These are phyloP conservation scores for Scelioninae gen. 1 DNA, from an alignment of 2,888 invertebrate genomes.

Conservation along the genomic window DNA sequence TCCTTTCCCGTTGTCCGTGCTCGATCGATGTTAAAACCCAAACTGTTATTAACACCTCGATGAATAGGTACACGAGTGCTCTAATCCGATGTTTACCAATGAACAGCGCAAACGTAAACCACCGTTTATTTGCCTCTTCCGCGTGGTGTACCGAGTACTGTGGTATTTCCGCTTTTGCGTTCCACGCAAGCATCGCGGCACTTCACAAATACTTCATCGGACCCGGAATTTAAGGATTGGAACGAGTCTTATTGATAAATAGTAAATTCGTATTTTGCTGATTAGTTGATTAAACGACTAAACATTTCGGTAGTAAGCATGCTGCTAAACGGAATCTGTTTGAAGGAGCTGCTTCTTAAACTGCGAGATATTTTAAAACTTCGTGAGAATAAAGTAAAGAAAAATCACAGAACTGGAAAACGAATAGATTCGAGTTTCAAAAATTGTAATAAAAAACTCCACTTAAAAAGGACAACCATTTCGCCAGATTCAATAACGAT, in stretches of 20 bases:
- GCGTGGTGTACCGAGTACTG: conserved; percentile 58
- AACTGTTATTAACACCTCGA: conserved; percentile 72
- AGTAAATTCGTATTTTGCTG: conserved; percentile 51
- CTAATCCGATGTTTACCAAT: conserved; percentile 73
- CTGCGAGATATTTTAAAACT: conserved; percentile 38
- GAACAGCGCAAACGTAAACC: conserved; percentile 59
- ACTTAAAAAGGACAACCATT: conserved; percentile 11
- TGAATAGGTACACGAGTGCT: conserved; percentile 70
- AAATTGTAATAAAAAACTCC: conserved; percentile 10
- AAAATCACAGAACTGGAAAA: conserved; percentile 23
- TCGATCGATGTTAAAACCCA: conserved; percentile 49
- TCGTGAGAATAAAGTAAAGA: conserved; percentile 31
- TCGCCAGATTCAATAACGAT: conserved; percentile 21
- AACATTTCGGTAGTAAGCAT: conserved; percentile 57
- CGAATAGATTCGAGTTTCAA: background rate
- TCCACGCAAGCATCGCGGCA: conserved; percentile 53
- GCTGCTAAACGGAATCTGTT: conserved; percentile 39
- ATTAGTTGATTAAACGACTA: conserved; percentile 54
- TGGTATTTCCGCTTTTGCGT: conserved; percentile 70
- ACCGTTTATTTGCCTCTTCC: conserved; percentile 63
- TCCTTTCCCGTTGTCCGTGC: conserved; percentile 55
- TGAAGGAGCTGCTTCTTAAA: conserved; percentile 32
- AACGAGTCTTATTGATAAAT: conserved; percentile 59
- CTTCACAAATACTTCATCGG: conserved; percentile 38
- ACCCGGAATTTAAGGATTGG: conserved; percentile 60